These are phyloP conservation scores for Lordiphosa andalusiaca DNA, from an alignment of 2,888 invertebrate genomes.

Conservation along the genomic window DNA sequence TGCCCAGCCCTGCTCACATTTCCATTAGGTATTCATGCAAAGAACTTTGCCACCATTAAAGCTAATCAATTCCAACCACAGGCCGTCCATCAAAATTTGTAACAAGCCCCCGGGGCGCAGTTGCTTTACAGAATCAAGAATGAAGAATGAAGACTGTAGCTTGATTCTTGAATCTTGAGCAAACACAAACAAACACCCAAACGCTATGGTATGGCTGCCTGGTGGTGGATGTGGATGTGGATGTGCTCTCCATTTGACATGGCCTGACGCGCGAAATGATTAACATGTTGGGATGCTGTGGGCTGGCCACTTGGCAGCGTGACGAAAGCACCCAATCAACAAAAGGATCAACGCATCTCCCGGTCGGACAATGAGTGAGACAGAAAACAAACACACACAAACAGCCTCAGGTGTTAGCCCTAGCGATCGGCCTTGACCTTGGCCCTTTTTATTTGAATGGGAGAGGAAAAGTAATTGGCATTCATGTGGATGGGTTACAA, in stretches of 20 bases:
- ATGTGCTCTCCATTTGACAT: constrained; percentile 52
- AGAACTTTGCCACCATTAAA: constrained; percentile 64
- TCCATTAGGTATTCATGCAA: constrained; percentile 48
- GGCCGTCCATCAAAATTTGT: constrained; percentile 73
- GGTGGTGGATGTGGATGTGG: background rate
- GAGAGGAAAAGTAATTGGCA: too few relatives aligned
- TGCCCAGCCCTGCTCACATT: constrained; percentile 22
- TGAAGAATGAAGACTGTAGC: constrained; percentile 15
- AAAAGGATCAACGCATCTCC: constrained; percentile 24
- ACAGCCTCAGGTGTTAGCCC: background rate
- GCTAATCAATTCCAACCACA: constrained; percentile 68
- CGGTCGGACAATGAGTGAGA: background rate
- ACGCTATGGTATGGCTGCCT: constrained; percentile 6
- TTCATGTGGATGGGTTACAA: too few relatives aligned
- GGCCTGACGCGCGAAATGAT: constrained; percentile 66
- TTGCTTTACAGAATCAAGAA: constrained; percentile 26
- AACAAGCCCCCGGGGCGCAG: constrained; percentile 68
- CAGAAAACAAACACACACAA: too few relatives aligned
- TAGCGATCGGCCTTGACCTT: constrained; percentile 1
- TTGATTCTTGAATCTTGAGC: constrained; percentile 9
- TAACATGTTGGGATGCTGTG: constrained; percentile 55
- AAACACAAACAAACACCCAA: constrained; percentile 6
- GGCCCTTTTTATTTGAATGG: too few relatives aligned
- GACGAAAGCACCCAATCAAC: constrained; percentile 54
- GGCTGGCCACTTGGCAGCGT: constrained; percentile 41